These are phyloP conservation scores for Sycophila texana DNA, from an alignment of 2,888 invertebrate genomes.

Conservation along the genomic window DNA sequence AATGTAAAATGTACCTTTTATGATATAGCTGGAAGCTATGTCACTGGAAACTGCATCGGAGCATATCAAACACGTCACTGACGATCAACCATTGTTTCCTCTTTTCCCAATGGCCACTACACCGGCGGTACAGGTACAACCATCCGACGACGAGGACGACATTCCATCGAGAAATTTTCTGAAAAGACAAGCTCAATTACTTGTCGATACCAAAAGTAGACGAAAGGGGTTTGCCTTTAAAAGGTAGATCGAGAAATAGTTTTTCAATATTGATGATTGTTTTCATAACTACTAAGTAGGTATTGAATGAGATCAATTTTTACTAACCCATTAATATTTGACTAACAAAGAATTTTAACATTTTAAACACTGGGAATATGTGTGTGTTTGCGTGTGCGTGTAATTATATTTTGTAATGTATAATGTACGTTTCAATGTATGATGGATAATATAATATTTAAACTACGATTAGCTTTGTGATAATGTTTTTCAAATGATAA, in stretches of 20 bases:
- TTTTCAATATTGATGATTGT: background rate
- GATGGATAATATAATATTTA: too few relatives aligned
- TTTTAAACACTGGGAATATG: background rate
- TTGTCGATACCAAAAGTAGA: constrained; percentile 88
- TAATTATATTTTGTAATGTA: too few relatives aligned
- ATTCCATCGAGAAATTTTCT: constrained; percentile 87
- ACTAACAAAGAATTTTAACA: background rate
- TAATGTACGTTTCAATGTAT: too few relatives aligned
- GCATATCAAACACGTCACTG: constrained; percentile 60
- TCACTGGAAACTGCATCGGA: constrained; percentile 63
- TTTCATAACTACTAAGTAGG: too few relatives aligned
- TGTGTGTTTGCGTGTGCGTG: background rate
- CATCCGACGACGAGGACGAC: constrained; percentile 88
- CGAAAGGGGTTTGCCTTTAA: constrained; percentile 81
- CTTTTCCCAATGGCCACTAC: constrained; percentile 65
- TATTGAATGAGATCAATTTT: too few relatives aligned
- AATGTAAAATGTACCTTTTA: background rate
- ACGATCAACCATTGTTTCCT: constrained; percentile 68
- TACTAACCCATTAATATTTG: too few relatives aligned
- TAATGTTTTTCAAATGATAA: background rate
- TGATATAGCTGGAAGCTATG: constrained; percentile 65
- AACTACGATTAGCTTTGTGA: background rate
- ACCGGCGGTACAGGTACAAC: constrained; percentile 61
- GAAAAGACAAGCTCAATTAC: constrained; percentile 89
- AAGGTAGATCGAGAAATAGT: constrained; percentile 60